Evolutionary conservation across 1,140 invertebrate species (phyloP), one percentile per base, ranked within the genome.

Genomic region (Dermatophagoides farinae): DNA sequence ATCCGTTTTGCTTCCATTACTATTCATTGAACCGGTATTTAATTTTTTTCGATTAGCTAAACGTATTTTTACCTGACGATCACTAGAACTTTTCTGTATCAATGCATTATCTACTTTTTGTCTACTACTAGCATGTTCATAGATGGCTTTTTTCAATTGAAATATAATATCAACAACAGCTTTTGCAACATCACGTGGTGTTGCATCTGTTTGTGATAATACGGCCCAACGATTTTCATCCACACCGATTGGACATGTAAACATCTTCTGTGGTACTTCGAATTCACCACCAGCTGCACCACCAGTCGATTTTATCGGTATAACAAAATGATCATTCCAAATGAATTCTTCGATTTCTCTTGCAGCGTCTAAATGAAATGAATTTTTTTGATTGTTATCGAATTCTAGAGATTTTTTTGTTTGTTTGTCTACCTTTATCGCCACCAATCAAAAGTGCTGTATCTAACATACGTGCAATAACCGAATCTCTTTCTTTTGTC

Each of bases 261-360:
- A 72, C 65, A 73, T 69, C 61, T 71, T 70, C 2, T 66, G 64
- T n/a, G 69, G 68, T 12, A 71, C 65, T 31, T 60, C 66, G 62
- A 66, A 69, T n/a, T 68, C 59, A 22, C 72, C 71, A 37, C 65
- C 67, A n/a, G 71, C 68, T 50, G 70, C 70, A 43, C 69, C 72
- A 23, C 67, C 69, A 40, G 69, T 69, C 20, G 65, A 68, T 31
- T 62, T 64, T 16, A 73, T 63, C 14, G 72, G 72, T 41, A 73
- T 67, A 18, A 73, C 71, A 54, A 70, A 67, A 52, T 70, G 69
- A 58, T 72, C 72, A 64, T 70, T 72, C 72, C 72, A 73, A 5
- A 68, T 67, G 63, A 73, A 72, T 65, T 73, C 66, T 57, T 71
- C 68, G n/a, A 70, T 66, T 63, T 71, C 70, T 57, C 71, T 70